Evolutionary conservation across 2,888 invertebrate species (phyloP).

Genomic region (Pseudanteris insignis): DNA sequence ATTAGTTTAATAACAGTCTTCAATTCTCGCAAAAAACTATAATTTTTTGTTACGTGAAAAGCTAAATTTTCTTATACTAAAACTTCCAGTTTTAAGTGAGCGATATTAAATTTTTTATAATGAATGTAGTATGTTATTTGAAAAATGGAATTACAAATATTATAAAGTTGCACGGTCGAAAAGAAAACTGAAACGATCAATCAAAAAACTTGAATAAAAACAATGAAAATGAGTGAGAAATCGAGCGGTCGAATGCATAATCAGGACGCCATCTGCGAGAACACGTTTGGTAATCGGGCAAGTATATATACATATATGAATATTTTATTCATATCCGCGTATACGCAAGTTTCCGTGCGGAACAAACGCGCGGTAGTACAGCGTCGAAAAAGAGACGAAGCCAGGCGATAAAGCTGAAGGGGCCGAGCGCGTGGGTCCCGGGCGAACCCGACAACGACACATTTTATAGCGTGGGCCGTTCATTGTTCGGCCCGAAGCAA

Average conservation of each 20-base stretch:
- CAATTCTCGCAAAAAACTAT: no score
- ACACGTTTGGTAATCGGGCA: slow-evolving; percentile 23
- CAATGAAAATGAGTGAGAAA: slow-evolving; percentile 17
- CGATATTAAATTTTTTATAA: no score
- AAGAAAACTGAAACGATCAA: slow-evolving; percentile 17
- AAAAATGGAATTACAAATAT: no score
- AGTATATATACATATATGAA: slow-evolving; percentile 12
- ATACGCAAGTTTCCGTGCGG: slow-evolving; percentile 1
- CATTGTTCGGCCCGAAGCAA: slow-evolving; percentile 19
- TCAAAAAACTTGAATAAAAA: slow-evolving; percentile 11
- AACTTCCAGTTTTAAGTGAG: no score
- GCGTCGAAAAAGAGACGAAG: neutral
- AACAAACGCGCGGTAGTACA: slow-evolving; percentile 6
- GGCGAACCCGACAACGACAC: slow-evolving; percentile 6
- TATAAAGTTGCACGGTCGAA: no score
- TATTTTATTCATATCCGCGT: slow-evolving; percentile 23
- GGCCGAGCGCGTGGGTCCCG: slow-evolving; percentile 4
- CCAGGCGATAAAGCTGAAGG: no score
- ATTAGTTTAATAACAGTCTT: no score
- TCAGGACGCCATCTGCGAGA: slow-evolving; percentile 30
- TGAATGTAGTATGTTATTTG: no score
- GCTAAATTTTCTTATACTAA: no score
- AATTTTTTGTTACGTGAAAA: no score
- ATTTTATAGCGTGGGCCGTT: slow-evolving; percentile 25
- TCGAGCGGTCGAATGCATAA: slow-evolving; percentile 15